phyloP scores from a whole-genome alignment of 2,113 vertebrate genomes.

The Rattus norvegicus region GRCr8 NC_086020.1:30115001-30115500 shows the following conservation, averaged over 20 bases:
- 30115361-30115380: not conserved
- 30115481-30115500: not conserved
- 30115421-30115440: no score
- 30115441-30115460: not conserved
- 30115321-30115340: not conserved
- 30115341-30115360: not conserved
- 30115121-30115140: constrained; percentile 4
- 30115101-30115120: not conserved
- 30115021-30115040: not conserved
- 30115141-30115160: not conserved
- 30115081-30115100: not conserved
- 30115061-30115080: not conserved
- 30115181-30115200: not conserved
- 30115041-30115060: not conserved
- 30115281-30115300: not conserved
- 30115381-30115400: not conserved
- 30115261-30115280: not conserved
- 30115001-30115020: not conserved
- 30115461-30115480: no score
- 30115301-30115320: not conserved
- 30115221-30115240: not conserved
- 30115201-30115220: not conserved
- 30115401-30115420: not conserved
- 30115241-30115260: not conserved
- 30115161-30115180: not conserved